phyloP scores from a whole-genome alignment of 2,888 invertebrate species.

The Drosophila lacicola region DNA sequence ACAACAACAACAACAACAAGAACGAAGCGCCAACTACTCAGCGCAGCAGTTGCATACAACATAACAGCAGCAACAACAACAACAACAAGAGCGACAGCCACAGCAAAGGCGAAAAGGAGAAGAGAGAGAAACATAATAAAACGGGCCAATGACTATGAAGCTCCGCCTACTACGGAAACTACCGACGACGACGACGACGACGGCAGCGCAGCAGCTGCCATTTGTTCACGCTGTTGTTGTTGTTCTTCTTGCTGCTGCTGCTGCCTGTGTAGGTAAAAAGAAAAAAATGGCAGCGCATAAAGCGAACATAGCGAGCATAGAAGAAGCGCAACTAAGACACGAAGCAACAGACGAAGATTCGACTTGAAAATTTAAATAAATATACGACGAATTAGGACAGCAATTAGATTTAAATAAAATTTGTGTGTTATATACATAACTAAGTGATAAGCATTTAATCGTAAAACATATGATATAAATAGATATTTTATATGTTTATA shows the following conservation, averaged over 20 bases:
- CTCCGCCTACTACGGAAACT: slow-evolving; percentile 83
- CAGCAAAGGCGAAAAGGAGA: slow-evolving; percentile 70
- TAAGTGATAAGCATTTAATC: background rate
- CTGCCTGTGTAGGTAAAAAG: slow-evolving; percentile 63
- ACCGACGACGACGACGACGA: slow-evolving; percentile 60
- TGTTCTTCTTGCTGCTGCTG: slow-evolving; percentile 27
- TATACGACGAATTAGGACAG: slow-evolving; percentile 16
- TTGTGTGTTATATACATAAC: background rate
- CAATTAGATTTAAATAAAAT: slow-evolving; percentile 4
- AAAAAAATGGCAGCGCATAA: slow-evolving; percentile 66
- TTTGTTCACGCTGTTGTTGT: slow-evolving; percentile 47
- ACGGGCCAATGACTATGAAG: slow-evolving; percentile 83
- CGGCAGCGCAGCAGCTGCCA: slow-evolving; percentile 51
- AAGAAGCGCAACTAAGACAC: slow-evolving; percentile 20
- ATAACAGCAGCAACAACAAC: slow-evolving; percentile 27
- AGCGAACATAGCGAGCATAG: slow-evolving; percentile 43
- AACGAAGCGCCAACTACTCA: slow-evolving; percentile 51
- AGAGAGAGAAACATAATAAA: slow-evolving; percentile 77
- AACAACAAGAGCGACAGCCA: slow-evolving; percentile 29
- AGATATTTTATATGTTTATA: background rate
- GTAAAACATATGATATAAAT: background rate
- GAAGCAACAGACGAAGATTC: slow-evolving; percentile 14
- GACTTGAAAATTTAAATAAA: slow-evolving; percentile 9
- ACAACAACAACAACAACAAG: slow-evolving; percentile 32
- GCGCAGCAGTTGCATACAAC: slow-evolving; percentile 63